phyloP scores from a whole-genome alignment of 2,113 vertebrate genomes.

The Geococcyx californianus region DNA sequence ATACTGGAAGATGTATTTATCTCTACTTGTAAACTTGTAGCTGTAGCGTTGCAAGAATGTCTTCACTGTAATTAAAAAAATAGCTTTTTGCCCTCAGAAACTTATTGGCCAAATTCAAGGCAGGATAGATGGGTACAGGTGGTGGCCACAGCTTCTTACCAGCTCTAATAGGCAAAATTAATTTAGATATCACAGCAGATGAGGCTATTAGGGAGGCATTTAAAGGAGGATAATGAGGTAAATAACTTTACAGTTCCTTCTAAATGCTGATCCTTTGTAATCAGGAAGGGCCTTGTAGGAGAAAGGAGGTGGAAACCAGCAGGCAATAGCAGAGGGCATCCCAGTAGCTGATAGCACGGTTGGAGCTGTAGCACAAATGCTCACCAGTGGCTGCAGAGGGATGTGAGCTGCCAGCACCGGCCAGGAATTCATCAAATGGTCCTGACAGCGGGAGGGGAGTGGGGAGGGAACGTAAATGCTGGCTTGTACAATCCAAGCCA shows the following conservation, averaged over 20 bases:
- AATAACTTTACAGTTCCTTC: background rate
- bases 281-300: background rate
- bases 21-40: background rate
- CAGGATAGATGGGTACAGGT: background rate
- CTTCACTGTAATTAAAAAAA: background rate
- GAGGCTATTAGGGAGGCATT: background rate
- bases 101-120: background rate
- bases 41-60: background rate
- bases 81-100: background rate
- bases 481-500: background rate
- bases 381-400: accelerated
- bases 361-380: background rate
- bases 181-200: background rate
- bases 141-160: background rate
- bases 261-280: background rate
- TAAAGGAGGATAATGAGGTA: background rate
- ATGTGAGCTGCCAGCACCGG: background rate
- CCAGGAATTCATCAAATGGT: background rate
- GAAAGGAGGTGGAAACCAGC: background rate
- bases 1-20: background rate
- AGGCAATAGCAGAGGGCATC: background rate
- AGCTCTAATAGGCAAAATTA: background rate
- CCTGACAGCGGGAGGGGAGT: background rate
- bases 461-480: background rate
- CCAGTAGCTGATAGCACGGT: background rate